Evolutionary conservation across 92 coral and sea anemone species (phyloP), one percentile per base, ranked within the genome.

Genomic region (Virgularia gustaviana): DNA sequence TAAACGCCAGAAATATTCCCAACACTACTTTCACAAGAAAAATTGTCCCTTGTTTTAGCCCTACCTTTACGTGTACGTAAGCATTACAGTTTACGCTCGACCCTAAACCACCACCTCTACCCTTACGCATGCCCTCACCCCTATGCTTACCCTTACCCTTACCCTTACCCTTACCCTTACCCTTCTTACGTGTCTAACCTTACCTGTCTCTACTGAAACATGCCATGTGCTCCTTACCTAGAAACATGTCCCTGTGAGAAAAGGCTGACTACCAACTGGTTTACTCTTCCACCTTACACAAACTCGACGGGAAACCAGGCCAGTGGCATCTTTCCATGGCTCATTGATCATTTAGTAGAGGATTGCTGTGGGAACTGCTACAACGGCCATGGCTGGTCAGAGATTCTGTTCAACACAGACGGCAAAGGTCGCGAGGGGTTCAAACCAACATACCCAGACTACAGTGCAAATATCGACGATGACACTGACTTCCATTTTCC

Each of bases 211-310:
- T n/a, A n/a, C n/a, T n/a, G n/a, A n/a, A n/a, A n/a, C n/a, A n/a
- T n/a, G n/a, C n/a, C n/a, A n/a, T n/a, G n/a, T n/a, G n/a, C n/a
- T n/a, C n/a, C n/a, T 9, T 36, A 52, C 43, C 36, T 60, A 90
- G 97, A 85, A 74, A 90, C 97, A 15, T 90, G 97, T 76, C 86
- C 85, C 6, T 90, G 97, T 60, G 73, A 71, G 1, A 39, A 57
- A 43, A 33, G 62, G 31, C 76, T 90, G 19, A 67, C 75, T 22
- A 87, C 90, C 1, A 82, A 83, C 30, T 90, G 88, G 90, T 70
- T 70, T 56, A 63, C 80, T 39, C 55, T 68, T 24, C 51, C 76
- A 15, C 97, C 97, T 0, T 90, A 90, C 75, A 79, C 86, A 22
- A 64, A 73, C 60, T 42, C 63, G 25, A 39, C 83, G 6, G 75